These are phyloP conservation scores for Falcaria lacertinaria DNA, from an alignment of 2,888 invertebrate genomes.

Conservation along the genomic window DNA sequence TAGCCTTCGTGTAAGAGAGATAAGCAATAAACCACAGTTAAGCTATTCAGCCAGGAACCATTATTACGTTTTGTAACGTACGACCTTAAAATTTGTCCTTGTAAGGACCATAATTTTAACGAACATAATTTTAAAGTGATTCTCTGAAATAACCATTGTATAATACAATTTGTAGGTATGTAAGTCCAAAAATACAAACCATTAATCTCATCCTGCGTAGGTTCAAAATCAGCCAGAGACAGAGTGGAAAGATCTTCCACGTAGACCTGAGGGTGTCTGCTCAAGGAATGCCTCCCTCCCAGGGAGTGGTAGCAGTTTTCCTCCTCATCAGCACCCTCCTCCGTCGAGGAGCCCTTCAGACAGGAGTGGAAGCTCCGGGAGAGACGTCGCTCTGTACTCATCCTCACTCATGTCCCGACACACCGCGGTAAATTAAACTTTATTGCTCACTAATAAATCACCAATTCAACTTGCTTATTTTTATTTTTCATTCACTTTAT, in stretches of 20 bases:
- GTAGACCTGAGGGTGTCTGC: conserved; percentile 64
- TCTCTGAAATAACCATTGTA: too few species aligned
- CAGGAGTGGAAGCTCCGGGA: conserved; percentile 85
- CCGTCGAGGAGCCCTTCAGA: conserved; percentile 80
- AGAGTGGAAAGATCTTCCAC: conserved; percentile 69
- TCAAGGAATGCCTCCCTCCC: conserved; percentile 65
- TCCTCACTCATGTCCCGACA: conserved; percentile 65
- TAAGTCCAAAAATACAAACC: conserved; percentile 46
- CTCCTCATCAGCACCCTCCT: conserved; percentile 72
- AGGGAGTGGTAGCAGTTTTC: conserved; percentile 73
- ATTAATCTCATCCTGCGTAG: conserved; percentile 62
- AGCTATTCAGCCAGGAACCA: too few species aligned
- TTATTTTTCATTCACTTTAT: conserved; percentile 5
- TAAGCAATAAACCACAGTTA: too few species aligned
- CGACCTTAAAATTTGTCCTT: too few species aligned
- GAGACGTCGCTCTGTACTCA: conserved; percentile 80
- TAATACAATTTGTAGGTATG: not conserved
- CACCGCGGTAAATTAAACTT: conserved; percentile 30
- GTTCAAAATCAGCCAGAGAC: conserved; percentile 67
- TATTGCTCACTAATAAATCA: conserved; percentile 25
- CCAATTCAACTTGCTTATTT: conserved; percentile 1
- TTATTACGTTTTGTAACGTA: too few species aligned
- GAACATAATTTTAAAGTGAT: too few species aligned
- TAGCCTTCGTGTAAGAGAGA: too few species aligned
- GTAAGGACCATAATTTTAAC: too few species aligned